Conservation (phyloP, 1,140 invertebrate species). For the Apis mellifera region Amel_HAv3.1 CM009932.2:15842001-15842500, state of each 20-base stretch:
- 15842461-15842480: not conserved
- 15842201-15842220: slow-evolving; percentile 4
- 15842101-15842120: not conserved
- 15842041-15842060: not conserved
- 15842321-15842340: too few relatives aligned
- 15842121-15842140: not conserved
- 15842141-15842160: not conserved
- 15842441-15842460: not conserved
- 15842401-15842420: too few relatives aligned
- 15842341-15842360: too few relatives aligned
- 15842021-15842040: too few relatives aligned
- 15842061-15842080: not conserved
- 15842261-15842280: not conserved
- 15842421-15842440: too few relatives aligned
- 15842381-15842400: too few relatives aligned
- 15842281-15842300: not conserved
- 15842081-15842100: not conserved
- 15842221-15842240: slow-evolving; percentile 1
- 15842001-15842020: not conserved
- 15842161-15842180: not conserved
- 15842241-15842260: not conserved
- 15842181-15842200: not conserved
- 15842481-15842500: not conserved
- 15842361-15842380: too few relatives aligned
- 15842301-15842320: too few relatives aligned